A percentile compares a stretch with the other conserved stretches of the same genome.
phyloP scores from a whole-genome alignment of 2,888 invertebrate genomes.

The Philaethria dido region DNA sequence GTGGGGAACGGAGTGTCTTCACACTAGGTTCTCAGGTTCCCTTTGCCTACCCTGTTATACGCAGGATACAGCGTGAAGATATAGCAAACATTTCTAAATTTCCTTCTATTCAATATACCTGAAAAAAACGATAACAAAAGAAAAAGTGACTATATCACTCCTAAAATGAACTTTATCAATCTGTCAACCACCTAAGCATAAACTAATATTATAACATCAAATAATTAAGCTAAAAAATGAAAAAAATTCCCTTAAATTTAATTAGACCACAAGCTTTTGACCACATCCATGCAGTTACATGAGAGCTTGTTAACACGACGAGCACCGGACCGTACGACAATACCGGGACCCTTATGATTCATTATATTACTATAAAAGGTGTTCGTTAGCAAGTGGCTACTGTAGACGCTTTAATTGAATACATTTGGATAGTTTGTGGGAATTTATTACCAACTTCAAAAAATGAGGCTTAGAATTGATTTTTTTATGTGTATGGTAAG shows the following conservation, averaged over 20 bases:
- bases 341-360: conserved; percentile 22
- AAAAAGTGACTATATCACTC: no score
- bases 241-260: conserved; percentile 4
- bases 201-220: background rate
- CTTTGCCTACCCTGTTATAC: no score
- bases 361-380: conserved; percentile 22
- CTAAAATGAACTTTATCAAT: no score
- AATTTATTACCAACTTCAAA: no score
- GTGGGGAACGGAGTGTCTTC: no score
- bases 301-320: conserved; percentile 23
- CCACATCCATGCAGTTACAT: conserved; percentile 4
- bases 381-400: conserved; percentile 24
- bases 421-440: conserved; percentile 15
- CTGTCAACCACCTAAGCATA: background rate
- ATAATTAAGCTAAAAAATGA: background rate
- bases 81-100: no score
- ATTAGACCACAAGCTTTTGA: conserved; percentile 18
- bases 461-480: no score
- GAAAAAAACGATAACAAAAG: no score
- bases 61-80: no score
- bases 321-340: conserved; percentile 22
- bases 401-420: conserved; percentile 22
- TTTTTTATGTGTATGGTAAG: no score
- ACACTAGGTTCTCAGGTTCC: no score
- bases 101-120: no score